Conservation (phyloP, 2,113 vertebrate species). For the Manacus vitellinus region DNA sequence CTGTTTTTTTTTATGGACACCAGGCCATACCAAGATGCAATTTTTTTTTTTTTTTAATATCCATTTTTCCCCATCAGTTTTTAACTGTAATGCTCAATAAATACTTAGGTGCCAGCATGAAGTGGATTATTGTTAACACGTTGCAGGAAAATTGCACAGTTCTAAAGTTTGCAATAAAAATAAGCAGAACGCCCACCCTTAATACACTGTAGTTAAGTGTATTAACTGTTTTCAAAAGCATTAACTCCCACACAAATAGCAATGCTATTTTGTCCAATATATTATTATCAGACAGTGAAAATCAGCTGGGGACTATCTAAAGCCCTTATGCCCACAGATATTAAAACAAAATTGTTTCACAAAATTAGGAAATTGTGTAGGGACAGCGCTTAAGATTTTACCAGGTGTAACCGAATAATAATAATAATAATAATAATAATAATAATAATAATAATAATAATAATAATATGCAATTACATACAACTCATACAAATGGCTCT, state of each 20-base stretch:
- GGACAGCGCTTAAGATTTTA: constrained; percentile 38
- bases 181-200: constrained; percentile 71
- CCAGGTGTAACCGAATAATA: not conserved
- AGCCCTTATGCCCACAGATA: constrained; percentile 49
- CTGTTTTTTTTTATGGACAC: not conserved
- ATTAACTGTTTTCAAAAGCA: constrained; percentile 71
- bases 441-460: not conserved
- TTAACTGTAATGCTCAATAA: constrained; percentile 61
- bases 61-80: constrained; percentile 37
- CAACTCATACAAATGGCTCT: not conserved
- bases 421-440: not conserved
- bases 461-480: not conserved
- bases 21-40: not conserved
- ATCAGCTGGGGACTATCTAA: constrained; percentile 55
- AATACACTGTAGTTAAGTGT: constrained; percentile 61
- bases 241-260: constrained; percentile 70
- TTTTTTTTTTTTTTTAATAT: not conserved
- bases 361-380: constrained; percentile 48
- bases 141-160: constrained; percentile 67
- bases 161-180: constrained; percentile 72
- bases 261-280: constrained; percentile 55
- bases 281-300: constrained; percentile 65
- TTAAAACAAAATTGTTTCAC: constrained; percentile 54
- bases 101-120: constrained; percentile 66
- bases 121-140: constrained; percentile 68